Evolutionary conservation across 2,113 vertebrate species (phyloP).

Genomic region (Protobothrops flavoviridis): DNA sequence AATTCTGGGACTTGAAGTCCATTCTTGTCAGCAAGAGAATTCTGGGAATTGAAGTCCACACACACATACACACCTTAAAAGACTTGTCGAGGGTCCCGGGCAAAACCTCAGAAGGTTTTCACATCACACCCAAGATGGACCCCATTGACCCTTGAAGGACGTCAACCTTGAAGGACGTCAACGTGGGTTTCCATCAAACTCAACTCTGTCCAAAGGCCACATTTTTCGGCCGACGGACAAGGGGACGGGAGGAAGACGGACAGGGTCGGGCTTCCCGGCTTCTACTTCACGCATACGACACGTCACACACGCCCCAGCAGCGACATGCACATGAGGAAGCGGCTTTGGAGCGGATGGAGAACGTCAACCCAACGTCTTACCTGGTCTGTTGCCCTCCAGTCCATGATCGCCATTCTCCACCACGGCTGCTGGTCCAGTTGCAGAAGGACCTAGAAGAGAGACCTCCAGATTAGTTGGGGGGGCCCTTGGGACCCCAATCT

Average conservation of each 20-base stretch:
- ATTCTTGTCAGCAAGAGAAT: background rate
- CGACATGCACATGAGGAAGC: background rate
- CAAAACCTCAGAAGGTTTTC: background rate
- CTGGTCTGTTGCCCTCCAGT: slow-evolving; percentile 60
- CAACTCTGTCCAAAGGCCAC: too few species aligned
- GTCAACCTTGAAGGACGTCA: too few species aligned
- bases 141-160: too few species aligned
- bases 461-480: background rate
- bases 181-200: too few species aligned
- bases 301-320: background rate
- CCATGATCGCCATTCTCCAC: slow-evolving; percentile 85
- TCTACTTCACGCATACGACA: background rate
- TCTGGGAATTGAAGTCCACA: background rate
- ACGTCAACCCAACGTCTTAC: slow-evolving; percentile 37
- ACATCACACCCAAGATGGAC: too few species aligned
- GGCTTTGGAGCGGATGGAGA: background rate
- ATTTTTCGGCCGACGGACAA: too few species aligned
- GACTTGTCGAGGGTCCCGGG: background rate
- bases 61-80: background rate
- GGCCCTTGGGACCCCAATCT: too few species aligned
- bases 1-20: background rate
- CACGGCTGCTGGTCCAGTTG: slow-evolving; percentile 66
- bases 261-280: background rate
- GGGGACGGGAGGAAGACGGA: too few species aligned
- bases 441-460: slow-evolving; percentile 20